Conservation (phyloP, 2,888 invertebrate genomes). For the Gnatocerus cornutus region DNA sequence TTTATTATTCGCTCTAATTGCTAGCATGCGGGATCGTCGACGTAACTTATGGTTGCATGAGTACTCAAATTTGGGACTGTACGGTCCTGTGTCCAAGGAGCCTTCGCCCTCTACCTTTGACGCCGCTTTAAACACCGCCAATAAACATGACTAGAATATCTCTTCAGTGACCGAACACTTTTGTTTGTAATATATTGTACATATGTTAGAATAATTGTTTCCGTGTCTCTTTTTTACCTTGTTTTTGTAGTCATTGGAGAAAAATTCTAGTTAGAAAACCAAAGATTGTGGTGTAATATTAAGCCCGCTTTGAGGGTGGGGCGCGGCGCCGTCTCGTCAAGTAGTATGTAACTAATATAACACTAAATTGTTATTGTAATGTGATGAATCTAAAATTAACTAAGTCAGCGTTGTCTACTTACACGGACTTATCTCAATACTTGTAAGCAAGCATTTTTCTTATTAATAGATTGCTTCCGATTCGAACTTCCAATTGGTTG, state of each 20-base stretch:
- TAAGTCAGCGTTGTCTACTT: slow-evolving; percentile 66
- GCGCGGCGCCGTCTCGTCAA: slow-evolving; percentile 60
- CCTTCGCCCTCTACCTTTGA: slow-evolving; percentile 56
- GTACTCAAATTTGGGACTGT: slow-evolving; percentile 56
- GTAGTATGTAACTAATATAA: slow-evolving; percentile 63
- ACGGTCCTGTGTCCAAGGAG: slow-evolving; percentile 60
- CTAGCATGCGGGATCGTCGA: slow-evolving; percentile 60
- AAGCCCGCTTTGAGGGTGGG: slow-evolving; percentile 61
- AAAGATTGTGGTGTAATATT: slow-evolving; percentile 67
- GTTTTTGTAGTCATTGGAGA: slow-evolving; percentile 59
- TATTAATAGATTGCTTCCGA: slow-evolving; percentile 52
- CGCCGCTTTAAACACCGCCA: slow-evolving; percentile 60
- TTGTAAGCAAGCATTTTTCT: slow-evolving; percentile 56
- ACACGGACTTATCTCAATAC: slow-evolving; percentile 59
- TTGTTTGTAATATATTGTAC: slow-evolving; percentile 64
- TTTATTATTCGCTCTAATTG: slow-evolving; percentile 62
- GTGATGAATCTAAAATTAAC: slow-evolving; percentile 67
- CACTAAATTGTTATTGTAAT: slow-evolving; percentile 63
- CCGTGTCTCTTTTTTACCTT: slow-evolving; percentile 49
- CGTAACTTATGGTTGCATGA: slow-evolving; percentile 64
- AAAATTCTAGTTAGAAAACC: slow-evolving; percentile 66
- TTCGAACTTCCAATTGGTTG: slow-evolving; percentile 50
- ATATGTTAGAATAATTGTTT: slow-evolving; percentile 57
- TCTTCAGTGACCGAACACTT: slow-evolving; percentile 50
- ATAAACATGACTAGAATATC: slow-evolving; percentile 59